Conservation (phyloP, 2,797 vertebrate genomes). For the Sebastes diaconus region DNA sequence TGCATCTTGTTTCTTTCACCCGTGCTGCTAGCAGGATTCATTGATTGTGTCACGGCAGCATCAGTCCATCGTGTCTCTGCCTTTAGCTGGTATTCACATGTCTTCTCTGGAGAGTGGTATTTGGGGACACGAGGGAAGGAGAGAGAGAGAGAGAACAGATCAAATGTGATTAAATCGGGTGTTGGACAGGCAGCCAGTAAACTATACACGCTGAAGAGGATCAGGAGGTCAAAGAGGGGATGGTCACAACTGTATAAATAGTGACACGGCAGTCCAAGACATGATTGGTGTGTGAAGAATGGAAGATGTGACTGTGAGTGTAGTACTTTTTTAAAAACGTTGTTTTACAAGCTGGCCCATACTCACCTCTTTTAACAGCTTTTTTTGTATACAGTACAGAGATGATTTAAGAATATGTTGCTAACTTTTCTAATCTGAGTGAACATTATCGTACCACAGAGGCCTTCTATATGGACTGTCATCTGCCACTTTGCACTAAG, state of each 20-base stretch:
- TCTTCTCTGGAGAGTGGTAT: slow-evolving; percentile 11
- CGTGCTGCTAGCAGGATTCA: neutral
- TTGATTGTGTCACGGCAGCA: slow-evolving; percentile 32
- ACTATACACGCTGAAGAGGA: slow-evolving; percentile 41
- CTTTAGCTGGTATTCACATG: slow-evolving; percentile 3
- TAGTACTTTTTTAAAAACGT: neutral
- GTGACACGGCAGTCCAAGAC: slow-evolving; percentile 18
- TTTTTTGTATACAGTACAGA: neutral
- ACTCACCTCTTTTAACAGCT: neutral
- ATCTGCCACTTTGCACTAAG: neutral
- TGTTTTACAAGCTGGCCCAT: neutral
- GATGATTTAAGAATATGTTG: neutral
- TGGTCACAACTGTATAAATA: slow-evolving; percentile 62
- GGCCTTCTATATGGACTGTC: neutral
- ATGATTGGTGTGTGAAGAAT: slow-evolving; percentile 25
- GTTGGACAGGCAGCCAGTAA: slow-evolving; percentile 42
- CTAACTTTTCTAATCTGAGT: neutral
- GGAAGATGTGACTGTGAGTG: neutral
- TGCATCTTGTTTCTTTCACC: neutral
- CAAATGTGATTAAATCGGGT: slow-evolving; percentile 50
- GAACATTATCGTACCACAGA: neutral
- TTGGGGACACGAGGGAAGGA: slow-evolving; percentile 3
- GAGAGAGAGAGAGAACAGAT: slow-evolving; percentile 17
- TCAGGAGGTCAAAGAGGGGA: slow-evolving; percentile 46
- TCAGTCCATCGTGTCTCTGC: slow-evolving; percentile 11